These are phyloP conservation scores for Yponomeuta cagnagella DNA, from an alignment of 2,888 invertebrate species.

Conservation along the genomic window DNA sequence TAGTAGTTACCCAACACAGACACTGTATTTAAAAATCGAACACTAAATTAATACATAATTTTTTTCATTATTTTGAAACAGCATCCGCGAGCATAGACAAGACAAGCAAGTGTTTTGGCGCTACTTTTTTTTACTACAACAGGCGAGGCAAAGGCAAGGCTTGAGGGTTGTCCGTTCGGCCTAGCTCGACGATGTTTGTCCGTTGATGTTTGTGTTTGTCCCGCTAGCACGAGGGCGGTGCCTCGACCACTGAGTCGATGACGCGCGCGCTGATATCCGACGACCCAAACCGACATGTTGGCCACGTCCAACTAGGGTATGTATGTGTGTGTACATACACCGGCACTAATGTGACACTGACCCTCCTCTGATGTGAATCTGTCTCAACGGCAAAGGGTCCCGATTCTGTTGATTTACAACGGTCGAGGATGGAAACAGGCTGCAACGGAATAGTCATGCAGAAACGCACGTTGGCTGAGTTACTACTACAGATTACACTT, in stretches of 20 bases:
- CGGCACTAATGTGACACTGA: slow-evolving; percentile 30
- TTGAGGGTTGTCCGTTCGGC: slow-evolving; percentile 26
- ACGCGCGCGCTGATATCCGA: slow-evolving; percentile 96
- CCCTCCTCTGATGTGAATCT: neutral
- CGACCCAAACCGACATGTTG: slow-evolving; percentile 92
- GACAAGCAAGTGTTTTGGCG: slow-evolving; percentile 47
- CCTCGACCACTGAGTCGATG: slow-evolving; percentile 95
- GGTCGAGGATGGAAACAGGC: neutral
- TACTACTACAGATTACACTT: too few relatives aligned
- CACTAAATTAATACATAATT: neutral
- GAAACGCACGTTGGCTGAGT: too few relatives aligned
- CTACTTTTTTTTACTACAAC: slow-evolving; percentile 73
- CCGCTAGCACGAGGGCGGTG: slow-evolving; percentile 92
- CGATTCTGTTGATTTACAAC: neutral
- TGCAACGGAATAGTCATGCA: neutral
- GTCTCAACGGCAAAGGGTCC: neutral
- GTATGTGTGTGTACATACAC: slow-evolving; percentile 77
- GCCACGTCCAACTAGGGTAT: slow-evolving; percentile 96
- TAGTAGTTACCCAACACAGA: slow-evolving; percentile 2
- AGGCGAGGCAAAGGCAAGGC: slow-evolving; percentile 41
- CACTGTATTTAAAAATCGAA: slow-evolving; percentile 11
- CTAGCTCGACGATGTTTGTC: slow-evolving; percentile 52
- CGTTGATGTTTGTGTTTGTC: slow-evolving; percentile 77
- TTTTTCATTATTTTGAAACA: neutral
- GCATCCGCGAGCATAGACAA: neutral